Base-by-base conservation (phyloP, 2,888 invertebrate genomes). In the Mylabris sibirica region DNA sequence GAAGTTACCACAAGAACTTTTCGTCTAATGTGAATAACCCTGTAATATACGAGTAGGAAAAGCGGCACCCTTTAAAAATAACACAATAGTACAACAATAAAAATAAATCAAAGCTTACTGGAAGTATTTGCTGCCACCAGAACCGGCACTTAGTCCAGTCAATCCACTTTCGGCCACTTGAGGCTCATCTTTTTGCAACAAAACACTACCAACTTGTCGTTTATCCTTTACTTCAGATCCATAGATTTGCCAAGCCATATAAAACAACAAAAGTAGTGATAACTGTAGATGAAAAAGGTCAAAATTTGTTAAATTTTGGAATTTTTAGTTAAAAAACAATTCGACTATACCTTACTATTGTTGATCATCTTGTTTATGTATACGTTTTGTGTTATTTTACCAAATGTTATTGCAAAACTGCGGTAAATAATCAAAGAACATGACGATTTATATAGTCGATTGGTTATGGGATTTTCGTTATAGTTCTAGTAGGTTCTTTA, bases 41-140 rank as follows among this genome's bases (percentile, higher is more conserved):
- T 6, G 2, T 30, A 30, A 6, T 30, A 30, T 30, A 30, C 30
- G 30, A 30, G 30, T 30, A 30, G 30, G 30, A 8, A 30, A 4
- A 30, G 30, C n/a, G n/a, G n/a, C n/a, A n/a, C n/a, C n/a, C n/a
- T n/a, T n/a, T n/a, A n/a, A n/a, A n/a, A n/a, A 30, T 30, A 57
- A 5, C 41, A 14, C 14, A 14, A 35, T 35, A 41, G 14, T 41
- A 4, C 0, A 41, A 41, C n/a, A n/a, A 41, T n/a, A 22, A 64
- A 20, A 64, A 26, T 22, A 49, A n/a, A 12, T 20, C 14, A 24
- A 65, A 59, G n/a, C 87, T 86, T 82, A 87, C 87, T 86, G 86
- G 79, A 87, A 87, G 77, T 85, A 87, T 83, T 87, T 87, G 71
- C 85, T 84, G 66, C 85, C 84, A 22, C 77, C 75, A 14, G 78